A percentile compares a stretch with the other conserved stretches of the same genome.
These are phyloP conservation scores for Mycteria americana DNA, from an alignment of 2,797 vertebrate species.

Conservation along the genomic window DNA sequence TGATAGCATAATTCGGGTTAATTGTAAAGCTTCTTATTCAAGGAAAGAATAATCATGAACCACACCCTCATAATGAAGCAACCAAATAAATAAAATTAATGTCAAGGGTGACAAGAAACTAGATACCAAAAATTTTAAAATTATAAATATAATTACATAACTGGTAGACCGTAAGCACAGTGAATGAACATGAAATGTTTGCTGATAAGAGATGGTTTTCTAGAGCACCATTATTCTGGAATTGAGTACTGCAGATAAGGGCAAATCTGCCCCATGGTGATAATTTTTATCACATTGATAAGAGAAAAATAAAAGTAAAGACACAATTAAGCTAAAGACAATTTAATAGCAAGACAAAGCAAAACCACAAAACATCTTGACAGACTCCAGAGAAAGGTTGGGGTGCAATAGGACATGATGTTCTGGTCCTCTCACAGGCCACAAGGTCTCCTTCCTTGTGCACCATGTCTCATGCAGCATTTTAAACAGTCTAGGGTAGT, in stretches of 20 bases:
- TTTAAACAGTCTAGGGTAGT: neutral
- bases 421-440: neutral
- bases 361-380: neutral
- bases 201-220: neutral
- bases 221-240: neutral
- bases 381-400: neutral
- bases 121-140: neutral
- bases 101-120: neutral
- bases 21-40: neutral
- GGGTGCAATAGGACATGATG: neutral
- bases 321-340: neutral
- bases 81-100: neutral
- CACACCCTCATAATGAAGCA: neutral
- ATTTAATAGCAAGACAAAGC: neutral
- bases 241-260: neutral
- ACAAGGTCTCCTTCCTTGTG: neutral
- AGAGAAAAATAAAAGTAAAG: neutral
- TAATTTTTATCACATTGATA: neutral
- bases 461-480: neutral
- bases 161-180: neutral
- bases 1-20: neutral
- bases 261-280: neutral
- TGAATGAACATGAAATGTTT: neutral
- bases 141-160: neutral
- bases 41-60: neutral